Percentiles rank a stretch among this genome's conserved stretches.
Evolutionary conservation across 2,113 vertebrate species (phyloP).

Genomic region (Pantherophis guttatus): DNA sequence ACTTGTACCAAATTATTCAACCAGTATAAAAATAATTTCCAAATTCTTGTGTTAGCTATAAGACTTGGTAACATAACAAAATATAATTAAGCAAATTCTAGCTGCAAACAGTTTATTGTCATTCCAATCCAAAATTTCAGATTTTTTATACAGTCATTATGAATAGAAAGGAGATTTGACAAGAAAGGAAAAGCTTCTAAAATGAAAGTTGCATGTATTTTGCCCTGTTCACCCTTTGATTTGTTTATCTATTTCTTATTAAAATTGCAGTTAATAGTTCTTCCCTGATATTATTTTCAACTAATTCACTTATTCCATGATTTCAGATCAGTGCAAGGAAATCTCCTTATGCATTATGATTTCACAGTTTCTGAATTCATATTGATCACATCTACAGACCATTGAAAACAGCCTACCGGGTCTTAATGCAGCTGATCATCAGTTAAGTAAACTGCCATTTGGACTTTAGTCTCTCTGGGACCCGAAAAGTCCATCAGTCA

Average conservation of each 20-base stretch:
- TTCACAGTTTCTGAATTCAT: slow-evolving; percentile 31
- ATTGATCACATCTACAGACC: slow-evolving; percentile 30
- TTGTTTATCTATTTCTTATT: background rate
- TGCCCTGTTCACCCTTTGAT: background rate
- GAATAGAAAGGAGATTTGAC: background rate
- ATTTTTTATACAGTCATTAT: background rate
- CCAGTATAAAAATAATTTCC: background rate
- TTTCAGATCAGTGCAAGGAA: background rate
- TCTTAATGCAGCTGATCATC: slow-evolving; percentile 54
- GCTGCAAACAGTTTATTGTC: background rate
- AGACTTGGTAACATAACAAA: background rate
- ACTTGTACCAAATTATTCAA: background rate
- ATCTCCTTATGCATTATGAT: background rate
- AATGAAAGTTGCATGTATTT: background rate
- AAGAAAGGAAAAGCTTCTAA: background rate
- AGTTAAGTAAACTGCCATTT: slow-evolving; percentile 46
- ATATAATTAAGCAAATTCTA: background rate
- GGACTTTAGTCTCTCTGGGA: background rate
- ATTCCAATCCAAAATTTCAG: background rate
- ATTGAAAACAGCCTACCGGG: slow-evolving; percentile 46
- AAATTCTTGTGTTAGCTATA: background rate
- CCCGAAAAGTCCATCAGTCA: background rate
- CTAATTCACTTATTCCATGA: background rate
- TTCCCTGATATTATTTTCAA: slow-evolving; percentile 19
- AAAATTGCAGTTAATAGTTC: background rate